Evolutionary conservation across 1,140 invertebrate genomes (phyloP).

Genomic region (Mercenaria mercenaria): DNA sequence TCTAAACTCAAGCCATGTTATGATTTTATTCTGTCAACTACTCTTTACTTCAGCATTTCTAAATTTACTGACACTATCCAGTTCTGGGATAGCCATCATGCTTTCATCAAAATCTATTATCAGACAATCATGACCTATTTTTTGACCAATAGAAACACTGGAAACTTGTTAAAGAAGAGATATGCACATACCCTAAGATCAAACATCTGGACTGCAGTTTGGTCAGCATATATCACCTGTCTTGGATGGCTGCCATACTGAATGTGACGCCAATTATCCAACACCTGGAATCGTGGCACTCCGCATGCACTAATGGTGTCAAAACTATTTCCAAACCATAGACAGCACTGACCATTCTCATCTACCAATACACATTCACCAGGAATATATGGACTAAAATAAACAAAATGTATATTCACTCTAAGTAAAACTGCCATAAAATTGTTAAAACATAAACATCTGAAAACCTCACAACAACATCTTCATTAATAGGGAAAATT

Average conservation of each 20-base stretch:
- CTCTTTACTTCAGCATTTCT: too few species aligned
- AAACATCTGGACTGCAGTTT: constrained; percentile 71
- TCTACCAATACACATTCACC: constrained; percentile 67
- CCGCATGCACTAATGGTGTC: background rate
- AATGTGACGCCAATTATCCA: constrained; percentile 71
- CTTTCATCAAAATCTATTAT: too few species aligned
- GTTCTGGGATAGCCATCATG: too few species aligned
- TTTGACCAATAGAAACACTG: too few species aligned
- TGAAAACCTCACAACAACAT: background rate
- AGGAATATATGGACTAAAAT: constrained; percentile 72
- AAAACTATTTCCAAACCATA: constrained; percentile 40
- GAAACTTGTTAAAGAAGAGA: too few species aligned
- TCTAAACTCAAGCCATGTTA: background rate
- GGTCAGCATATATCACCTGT: constrained; percentile 70
- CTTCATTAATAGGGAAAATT: background rate
- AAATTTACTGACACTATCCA: too few species aligned
- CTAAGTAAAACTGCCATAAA: background rate
- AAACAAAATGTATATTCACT: background rate
- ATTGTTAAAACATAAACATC: background rate
- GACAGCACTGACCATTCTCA: constrained; percentile 59
- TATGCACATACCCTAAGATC: constrained; percentile 75
- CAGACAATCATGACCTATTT: too few species aligned
- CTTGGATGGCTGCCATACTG: constrained; percentile 75
- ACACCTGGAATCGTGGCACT: constrained; percentile 67
- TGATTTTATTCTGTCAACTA: too few species aligned